These are phyloP conservation scores for Hiodon tergisus DNA, from an alignment of 2,113 vertebrate genomes.

Conservation along the genomic window DNA sequence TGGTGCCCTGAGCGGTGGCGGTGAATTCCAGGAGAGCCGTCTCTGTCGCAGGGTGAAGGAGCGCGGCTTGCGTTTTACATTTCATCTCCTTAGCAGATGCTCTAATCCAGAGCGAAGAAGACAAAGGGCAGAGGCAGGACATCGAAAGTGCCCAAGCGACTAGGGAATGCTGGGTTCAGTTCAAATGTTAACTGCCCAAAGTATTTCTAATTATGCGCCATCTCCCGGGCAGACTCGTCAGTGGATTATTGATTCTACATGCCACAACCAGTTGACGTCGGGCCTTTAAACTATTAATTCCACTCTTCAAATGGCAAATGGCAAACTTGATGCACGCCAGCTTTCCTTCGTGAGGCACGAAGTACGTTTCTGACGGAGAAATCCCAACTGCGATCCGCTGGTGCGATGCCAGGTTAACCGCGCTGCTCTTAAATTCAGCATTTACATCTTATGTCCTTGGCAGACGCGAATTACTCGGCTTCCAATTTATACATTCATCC, in stretches of 20 bases:
- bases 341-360: constrained; percentile 41
- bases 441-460: too few species aligned
- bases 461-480: too few species aligned
- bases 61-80: neutral
- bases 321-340: constrained; percentile 7
- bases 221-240: constrained; percentile 36
- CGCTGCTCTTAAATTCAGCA: too few species aligned
- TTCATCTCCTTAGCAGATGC: neutral
- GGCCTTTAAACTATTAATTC: constrained; percentile 47
- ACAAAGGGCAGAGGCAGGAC: too few species aligned
- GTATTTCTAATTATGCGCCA: constrained; percentile 32
- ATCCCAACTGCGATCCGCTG: too few species aligned
- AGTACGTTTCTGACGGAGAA: constrained; percentile 49
- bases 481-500: too few species aligned
- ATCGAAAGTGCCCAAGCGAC: neutral
- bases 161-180: constrained; percentile 26
- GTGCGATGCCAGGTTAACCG: too few species aligned
- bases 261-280: constrained; percentile 41
- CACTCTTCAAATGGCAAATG: constrained; percentile 35
- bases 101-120: constrained; percentile 3
- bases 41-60: neutral
- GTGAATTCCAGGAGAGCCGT: neutral
- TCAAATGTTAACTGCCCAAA: constrained; percentile 41
- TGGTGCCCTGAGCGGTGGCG: neutral
- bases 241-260: constrained; percentile 44